Base-by-base conservation (phyloP, 2,888 invertebrate genomes). In the Eledone cirrhosa region DNA sequence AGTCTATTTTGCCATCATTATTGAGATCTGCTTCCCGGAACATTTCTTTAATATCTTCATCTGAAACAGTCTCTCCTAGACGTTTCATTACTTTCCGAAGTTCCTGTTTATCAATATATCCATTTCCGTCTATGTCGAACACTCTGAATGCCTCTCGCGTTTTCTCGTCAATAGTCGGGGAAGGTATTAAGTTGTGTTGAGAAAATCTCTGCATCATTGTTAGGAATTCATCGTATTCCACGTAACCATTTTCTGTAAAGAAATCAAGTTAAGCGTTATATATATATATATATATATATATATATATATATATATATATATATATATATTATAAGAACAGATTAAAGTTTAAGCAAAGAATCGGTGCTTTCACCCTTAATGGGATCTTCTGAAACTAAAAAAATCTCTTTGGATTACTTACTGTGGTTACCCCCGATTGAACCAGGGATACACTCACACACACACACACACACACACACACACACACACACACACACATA, bases 1-100 rank as follows among this genome's bases (percentile, higher is more conserved):
- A 89, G 80, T 90, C 89, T 82, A 90, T 90, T 80, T 88, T 86
- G 16, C 90, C 90, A 79, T 90, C 90, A 0, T 87, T 87, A 80
- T 90, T 89, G 63, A 87, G 83, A 81, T 90, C 90, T 0, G 90
- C 90, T 77, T 88, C 85, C 67, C 85, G 83, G 81, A 90, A 88
- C 90, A 90, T 90, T 31, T 86, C 88, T 67, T 87, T 88, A 22
- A 90, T 85, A 81, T 90, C 90, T 1, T 88, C 88, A 47, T 89
- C 89, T 16, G 86, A 85, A 59, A 89, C 81, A 80, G 86, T 87
- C 83, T 90, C 90, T 19, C 90, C 90, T 59, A 90, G 82, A 65
- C 88, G 83, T 77, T 86, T 83, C 90, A 90, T 90, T 48, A 89
- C 89, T 81, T 85, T 86, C 76, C 86, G 84, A 74, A 90, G 84